Conservation (phyloP, 2,797 vertebrate genomes). For the Squalus acanthias region DNA sequence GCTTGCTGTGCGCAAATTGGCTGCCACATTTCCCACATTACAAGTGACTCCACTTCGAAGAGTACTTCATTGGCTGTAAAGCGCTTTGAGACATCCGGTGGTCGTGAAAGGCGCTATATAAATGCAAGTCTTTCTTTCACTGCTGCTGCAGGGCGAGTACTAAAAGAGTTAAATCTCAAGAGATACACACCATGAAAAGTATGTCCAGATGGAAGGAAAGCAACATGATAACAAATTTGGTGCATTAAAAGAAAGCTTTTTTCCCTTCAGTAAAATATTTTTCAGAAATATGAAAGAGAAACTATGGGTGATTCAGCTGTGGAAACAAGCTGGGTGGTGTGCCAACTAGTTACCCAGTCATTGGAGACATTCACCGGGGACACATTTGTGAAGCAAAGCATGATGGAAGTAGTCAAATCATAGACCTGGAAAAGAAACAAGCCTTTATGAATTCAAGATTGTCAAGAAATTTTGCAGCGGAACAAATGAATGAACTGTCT, state of each 20-base stretch:
- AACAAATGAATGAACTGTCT: not conserved
- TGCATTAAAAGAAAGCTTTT: not conserved
- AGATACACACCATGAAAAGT: not conserved
- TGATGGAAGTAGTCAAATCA: not conserved
- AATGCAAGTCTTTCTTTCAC: not conserved
- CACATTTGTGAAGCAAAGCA: not conserved
- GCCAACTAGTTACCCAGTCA: not conserved
- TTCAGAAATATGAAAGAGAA: not conserved
- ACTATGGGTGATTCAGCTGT: not conserved
- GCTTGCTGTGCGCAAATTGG: no score
- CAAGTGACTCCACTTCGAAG: no score
- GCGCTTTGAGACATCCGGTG: no score
- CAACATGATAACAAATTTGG: not conserved
- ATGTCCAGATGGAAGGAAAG: not conserved
- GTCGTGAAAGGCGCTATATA: not conserved
- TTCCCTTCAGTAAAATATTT: not conserved
- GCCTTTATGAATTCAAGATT: not conserved
- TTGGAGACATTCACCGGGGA: not conserved
- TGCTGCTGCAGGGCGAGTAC: not conserved
- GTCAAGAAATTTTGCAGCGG: not conserved
- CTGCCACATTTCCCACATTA: no score
- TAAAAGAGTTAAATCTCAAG: not conserved
- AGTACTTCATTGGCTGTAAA: no score
- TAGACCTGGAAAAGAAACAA: not conserved
- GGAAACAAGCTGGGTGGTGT: not conserved